Evolutionary conservation across 2,888 invertebrate species (phyloP).

Genomic region (Sinopyrophorus schimmeli): DNA sequence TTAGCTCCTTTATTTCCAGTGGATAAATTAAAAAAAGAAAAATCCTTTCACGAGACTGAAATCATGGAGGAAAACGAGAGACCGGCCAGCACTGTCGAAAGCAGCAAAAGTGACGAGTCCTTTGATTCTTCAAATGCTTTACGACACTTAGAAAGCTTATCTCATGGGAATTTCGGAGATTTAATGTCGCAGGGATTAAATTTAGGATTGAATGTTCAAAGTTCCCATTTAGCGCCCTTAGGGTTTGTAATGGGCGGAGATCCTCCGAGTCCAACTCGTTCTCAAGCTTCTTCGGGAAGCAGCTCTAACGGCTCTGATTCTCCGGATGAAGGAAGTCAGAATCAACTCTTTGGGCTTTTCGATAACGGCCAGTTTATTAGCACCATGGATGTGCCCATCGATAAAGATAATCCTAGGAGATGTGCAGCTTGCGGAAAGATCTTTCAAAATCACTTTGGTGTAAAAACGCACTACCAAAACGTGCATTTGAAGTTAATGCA

Average conservation of each 20-base stretch:
- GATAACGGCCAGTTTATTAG: slow-evolving; percentile 74
- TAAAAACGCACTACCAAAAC: slow-evolving; percentile 94
- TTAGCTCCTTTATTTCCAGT: slow-evolving; percentile 52
- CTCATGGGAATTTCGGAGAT: slow-evolving; percentile 74
- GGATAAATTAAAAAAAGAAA: slow-evolving; percentile 55
- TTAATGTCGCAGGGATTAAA: slow-evolving; percentile 54
- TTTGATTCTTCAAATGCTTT: slow-evolving; percentile 71
- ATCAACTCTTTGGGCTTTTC: slow-evolving; percentile 71
- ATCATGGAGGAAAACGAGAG: slow-evolving; percentile 49
- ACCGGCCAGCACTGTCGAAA: slow-evolving; percentile 60
- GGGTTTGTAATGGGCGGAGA: slow-evolving; percentile 59
- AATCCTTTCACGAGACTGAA: slow-evolving; percentile 49
- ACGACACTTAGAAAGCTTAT: slow-evolving; percentile 77
- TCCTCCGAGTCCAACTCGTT: slow-evolving; percentile 64
- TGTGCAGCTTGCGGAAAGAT: slow-evolving; percentile 92
- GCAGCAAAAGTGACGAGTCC: slow-evolving; percentile 63
- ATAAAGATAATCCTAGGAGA: slow-evolving; percentile 87
- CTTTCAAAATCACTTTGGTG: slow-evolving; percentile 90
- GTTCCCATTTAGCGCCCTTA: slow-evolving; percentile 54
- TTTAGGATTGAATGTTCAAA: slow-evolving; percentile 50
- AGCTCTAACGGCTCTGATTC: slow-evolving; percentile 61
- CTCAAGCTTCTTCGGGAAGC: slow-evolving; percentile 66
- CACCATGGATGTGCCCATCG: slow-evolving; percentile 84
- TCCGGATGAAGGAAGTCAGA: slow-evolving; percentile 63
- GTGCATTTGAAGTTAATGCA: slow-evolving; percentile 95